Evolutionary conservation across 2,797 vertebrate species (phyloP), one percentile per base, ranked within the genome.

Genomic region (Eupleurogrammus muticus): DNA sequence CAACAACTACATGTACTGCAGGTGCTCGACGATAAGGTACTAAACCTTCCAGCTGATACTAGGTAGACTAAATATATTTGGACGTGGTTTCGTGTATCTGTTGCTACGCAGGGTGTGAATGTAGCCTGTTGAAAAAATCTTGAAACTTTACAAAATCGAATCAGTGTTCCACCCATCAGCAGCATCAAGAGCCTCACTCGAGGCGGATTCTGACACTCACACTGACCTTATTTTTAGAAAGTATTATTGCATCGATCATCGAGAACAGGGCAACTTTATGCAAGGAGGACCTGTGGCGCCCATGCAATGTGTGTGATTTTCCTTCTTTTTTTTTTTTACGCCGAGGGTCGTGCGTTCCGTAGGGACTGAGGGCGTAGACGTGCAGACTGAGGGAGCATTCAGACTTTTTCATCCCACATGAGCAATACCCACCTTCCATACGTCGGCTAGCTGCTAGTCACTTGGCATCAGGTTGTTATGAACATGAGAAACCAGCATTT

Each of bases 381-480:
- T 42, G 59, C 63, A 65, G 93, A 84, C 91, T 91, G 92, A 92
- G 92, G 94, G 95, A 94, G 77, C 50, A 50, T 54, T 46, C 12
- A 49, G 94, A 89, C 90, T 94, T 94, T 94, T 96, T 96, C 95
- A 95, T 79, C 95, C 92, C 94, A 95, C 89, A 84, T 77, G 70
- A 92, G 91, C 90, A 92, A 91, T 90, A 91, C 77, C 68, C 88
- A 82, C 79, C 77, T 86, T 88, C 80, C 89, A 83, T 83, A 81
- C 59, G 93, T 95, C 94, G 96, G 96, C 95, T 96, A 94, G 90
- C 88, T 83, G 90, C 90, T 90, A 88, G 89, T 82, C 90, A 81
- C 85, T 87, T 63, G 58, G 88, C 95, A 95, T 93, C 96, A 96
- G 96, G 97, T 97, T 94, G 95, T 97, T 95, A 94, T 92, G 93